Evolutionary conservation across 2,113 vertebrate species (phyloP), one percentile per base, ranked within the genome.

Genomic region (Corythoichthys haematopterus): DNA sequence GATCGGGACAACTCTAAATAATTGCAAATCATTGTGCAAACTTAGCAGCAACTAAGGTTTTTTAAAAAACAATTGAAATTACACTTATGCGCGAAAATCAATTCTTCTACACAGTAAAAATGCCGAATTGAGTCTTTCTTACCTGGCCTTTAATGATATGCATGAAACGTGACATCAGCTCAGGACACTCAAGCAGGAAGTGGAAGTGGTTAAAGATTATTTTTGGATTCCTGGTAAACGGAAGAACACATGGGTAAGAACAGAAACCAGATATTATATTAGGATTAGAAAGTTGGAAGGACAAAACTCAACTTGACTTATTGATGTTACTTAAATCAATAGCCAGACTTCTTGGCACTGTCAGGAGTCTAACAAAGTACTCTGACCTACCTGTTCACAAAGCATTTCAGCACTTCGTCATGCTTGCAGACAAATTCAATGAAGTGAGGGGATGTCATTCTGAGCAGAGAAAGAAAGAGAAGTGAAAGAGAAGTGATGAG

Each of bases 141-240:
- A 98, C 97, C 94, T 98, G 97, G 75, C 94, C 94, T 90, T 99
- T 99, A 85, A 98, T 99, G 71, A 99, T 98, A 77, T 98, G 95
- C 97, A 99, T 99, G 86, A 99, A 98, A 70, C 97, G 94, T 66
- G 97, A 98, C 97, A 99, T 99, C 65, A 99, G 80, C 78, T 99
- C 97, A 45, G 97, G 97, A 91, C 97, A 99, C 81, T 99, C 97
- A 75, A 98, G 91, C 75, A 99, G 94, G 85, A 98, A 99, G 87
- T 99, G 97, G 85, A 99, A 99, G 84, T 99, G 96, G 80, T 98
- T 94, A 85, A 99, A 99, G 88, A 99, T 98, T 73, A 99, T 98
- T 90, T 94, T 98, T 78, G 97, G 97, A 81, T 98, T 98, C 87
- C 97, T 99, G 80, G 68, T 84, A 64, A 35, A 36, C 9, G 15